These are phyloP conservation scores for Villa cingulata DNA, from an alignment of 2,888 invertebrate species.

Conservation along the genomic window DNA sequence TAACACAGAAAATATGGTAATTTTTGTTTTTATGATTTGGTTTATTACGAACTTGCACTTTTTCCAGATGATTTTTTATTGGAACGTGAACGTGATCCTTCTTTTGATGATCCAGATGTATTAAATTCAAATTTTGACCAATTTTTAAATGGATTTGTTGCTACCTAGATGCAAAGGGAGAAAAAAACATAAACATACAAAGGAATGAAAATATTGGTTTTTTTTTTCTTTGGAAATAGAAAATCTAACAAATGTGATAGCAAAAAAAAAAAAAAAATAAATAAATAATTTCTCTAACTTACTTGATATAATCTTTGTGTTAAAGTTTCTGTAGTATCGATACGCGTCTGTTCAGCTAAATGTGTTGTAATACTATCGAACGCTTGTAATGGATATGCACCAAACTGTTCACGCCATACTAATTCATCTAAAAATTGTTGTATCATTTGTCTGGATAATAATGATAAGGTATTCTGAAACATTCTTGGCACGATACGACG, in stretches of 20 bases:
- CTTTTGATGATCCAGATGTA: not conserved
- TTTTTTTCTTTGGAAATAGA: not conserved
- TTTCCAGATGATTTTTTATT: too few species aligned
- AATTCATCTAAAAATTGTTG: constrained; percentile 83
- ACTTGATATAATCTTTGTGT: constrained; percentile 53
- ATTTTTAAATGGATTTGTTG: constrained; percentile 52
- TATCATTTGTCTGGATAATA: constrained; percentile 70
- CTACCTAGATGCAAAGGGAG: constrained; percentile 33
- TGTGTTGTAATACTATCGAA: constrained; percentile 71
- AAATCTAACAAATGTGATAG: not conserved
- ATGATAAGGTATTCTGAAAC: constrained; percentile 77
- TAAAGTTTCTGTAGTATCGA: constrained; percentile 48
- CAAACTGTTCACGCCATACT: constrained; percentile 79
- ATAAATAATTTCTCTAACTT: constrained; percentile 10
- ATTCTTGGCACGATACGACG: constrained; percentile 74
- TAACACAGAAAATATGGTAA: too few species aligned
- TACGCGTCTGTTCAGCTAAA: constrained; percentile 62
- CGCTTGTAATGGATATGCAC: constrained; percentile 58
- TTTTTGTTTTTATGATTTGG: too few species aligned
- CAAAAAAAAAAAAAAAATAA: not conserved
- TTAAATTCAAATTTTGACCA: constrained; percentile 37
- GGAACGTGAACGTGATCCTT: too few species aligned
- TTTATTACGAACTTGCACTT: too few species aligned
- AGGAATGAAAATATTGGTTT: not conserved
- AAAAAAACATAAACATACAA: constrained; percentile 7